Conservation (phyloP, 2,888 invertebrate genomes). For the Spodoptera littoralis region DNA sequence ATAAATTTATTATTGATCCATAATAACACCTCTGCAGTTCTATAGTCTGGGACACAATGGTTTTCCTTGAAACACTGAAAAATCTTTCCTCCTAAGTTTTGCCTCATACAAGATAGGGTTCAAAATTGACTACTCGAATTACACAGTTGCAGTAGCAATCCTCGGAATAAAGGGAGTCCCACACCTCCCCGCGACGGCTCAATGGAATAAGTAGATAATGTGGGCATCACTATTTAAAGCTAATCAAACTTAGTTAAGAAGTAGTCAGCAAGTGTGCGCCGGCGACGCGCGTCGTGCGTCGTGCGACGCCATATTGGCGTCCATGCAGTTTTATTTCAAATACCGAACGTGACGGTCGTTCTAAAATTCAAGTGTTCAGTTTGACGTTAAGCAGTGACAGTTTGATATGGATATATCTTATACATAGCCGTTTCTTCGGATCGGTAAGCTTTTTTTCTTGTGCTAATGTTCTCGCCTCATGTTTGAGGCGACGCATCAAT, state of each 20-base stretch:
- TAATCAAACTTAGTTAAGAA: constrained; percentile 90
- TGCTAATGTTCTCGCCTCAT: constrained; percentile 2
- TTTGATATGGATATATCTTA: constrained; percentile 74
- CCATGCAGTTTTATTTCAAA: constrained; percentile 74
- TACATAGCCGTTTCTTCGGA: constrained; percentile 47
- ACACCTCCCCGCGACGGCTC: constrained; percentile 79
- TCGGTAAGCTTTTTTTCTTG: constrained; percentile 56
- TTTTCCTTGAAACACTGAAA: constrained; percentile 43
- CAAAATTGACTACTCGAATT: constrained; percentile 37
- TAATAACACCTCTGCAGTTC: neutral
- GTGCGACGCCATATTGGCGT: constrained; percentile 73
- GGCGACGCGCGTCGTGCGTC: constrained; percentile 76
- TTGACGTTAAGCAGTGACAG: constrained; percentile 81
- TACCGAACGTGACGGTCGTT: constrained; percentile 75
- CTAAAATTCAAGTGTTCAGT: constrained; percentile 69
- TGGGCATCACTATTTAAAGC: constrained; percentile 90
- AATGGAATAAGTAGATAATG: constrained; percentile 89
- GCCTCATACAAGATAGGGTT: constrained; percentile 13
- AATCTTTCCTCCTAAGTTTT: constrained; percentile 28
- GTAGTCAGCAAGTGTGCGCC: constrained; percentile 86
- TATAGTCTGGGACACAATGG: neutral
- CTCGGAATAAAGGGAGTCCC: constrained; percentile 73
- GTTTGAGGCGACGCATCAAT: constrained; percentile 31
- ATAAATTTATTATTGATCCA: neutral
- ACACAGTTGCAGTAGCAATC: constrained; percentile 62